phyloP scores from a whole-genome alignment of 2,113 vertebrate species.

The Speoplatyrhinus poulsoni region DNA sequence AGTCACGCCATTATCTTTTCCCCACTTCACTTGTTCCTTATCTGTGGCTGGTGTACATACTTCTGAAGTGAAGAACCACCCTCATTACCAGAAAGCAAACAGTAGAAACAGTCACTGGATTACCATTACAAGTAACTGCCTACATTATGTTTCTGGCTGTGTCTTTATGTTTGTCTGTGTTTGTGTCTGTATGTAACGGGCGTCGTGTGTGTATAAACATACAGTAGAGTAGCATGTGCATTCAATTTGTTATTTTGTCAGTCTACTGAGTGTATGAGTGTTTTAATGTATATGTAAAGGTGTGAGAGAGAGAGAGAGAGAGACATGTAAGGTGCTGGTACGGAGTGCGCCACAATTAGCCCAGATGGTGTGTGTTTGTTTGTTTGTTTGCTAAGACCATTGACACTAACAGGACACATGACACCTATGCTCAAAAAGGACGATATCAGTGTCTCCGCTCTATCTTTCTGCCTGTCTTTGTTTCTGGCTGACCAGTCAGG shows the following conservation, averaged over 20 bases:
- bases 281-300: background rate
- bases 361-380: too few species aligned
- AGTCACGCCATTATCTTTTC: constrained; percentile 51
- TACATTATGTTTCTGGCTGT: too few species aligned
- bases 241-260: too few species aligned
- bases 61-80: background rate
- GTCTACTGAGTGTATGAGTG: too few species aligned
- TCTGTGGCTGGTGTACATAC: constrained; percentile 9
- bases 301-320: background rate
- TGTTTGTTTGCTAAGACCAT: background rate
- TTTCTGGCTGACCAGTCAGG: background rate
- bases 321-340: too few species aligned
- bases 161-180: background rate
- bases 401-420: constrained; percentile 37
- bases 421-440: background rate
- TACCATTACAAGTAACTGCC: too few species aligned
- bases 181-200: background rate
- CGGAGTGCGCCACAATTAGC: too few species aligned
- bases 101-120: too few species aligned
- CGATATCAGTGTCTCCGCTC: constrained; percentile 11
- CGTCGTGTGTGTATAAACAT: background rate
- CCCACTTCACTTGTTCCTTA: constrained; percentile 20
- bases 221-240: too few species aligned
- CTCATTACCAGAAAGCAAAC: too few species aligned
- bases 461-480: too few species aligned